phyloP scores from a whole-genome alignment of 2,797 vertebrate species.

The Hafferia zeledoni region DNA sequence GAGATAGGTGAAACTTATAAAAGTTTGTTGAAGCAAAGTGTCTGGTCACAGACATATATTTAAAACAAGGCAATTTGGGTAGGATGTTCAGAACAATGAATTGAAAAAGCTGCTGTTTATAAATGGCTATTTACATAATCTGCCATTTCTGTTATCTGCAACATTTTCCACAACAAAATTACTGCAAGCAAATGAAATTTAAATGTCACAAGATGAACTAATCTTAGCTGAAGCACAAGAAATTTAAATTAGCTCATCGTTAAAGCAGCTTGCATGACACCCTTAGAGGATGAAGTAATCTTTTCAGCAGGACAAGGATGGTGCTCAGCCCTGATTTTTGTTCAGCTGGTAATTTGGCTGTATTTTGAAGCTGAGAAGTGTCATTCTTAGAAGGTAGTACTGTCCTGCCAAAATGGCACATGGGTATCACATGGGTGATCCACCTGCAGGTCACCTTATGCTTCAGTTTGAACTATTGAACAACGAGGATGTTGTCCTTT shows the following conservation, averaged over 20 bases:
- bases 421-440: background rate
- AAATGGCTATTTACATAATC: constrained; percentile 65
- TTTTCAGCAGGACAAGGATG: background rate
- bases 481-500: background rate
- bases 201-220: constrained; percentile 61
- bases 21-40: background rate
- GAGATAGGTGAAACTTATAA: background rate
- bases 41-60: background rate
- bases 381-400: background rate
- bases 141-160: constrained; percentile 58
- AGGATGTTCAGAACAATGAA: background rate
- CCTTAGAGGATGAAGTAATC: constrained; percentile 47
- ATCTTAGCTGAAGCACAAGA: constrained; percentile 56
- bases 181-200: constrained; percentile 49
- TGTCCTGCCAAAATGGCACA: background rate
- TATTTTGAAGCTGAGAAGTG: background rate
- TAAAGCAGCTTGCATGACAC: constrained; percentile 37
- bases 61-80: constrained; percentile 30
- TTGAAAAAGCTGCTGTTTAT: constrained; percentile 19
- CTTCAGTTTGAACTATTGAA: background rate
- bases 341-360: background rate
- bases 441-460: background rate
- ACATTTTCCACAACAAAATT: constrained; percentile 61
- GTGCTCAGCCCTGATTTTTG: background rate
- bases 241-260: constrained; percentile 56